Percentiles rank a stretch among this genome's conserved stretches.
Evolutionary conservation across 2,113 vertebrate species (phyloP).

Genomic region (Forbesichthys agassizii): DNA sequence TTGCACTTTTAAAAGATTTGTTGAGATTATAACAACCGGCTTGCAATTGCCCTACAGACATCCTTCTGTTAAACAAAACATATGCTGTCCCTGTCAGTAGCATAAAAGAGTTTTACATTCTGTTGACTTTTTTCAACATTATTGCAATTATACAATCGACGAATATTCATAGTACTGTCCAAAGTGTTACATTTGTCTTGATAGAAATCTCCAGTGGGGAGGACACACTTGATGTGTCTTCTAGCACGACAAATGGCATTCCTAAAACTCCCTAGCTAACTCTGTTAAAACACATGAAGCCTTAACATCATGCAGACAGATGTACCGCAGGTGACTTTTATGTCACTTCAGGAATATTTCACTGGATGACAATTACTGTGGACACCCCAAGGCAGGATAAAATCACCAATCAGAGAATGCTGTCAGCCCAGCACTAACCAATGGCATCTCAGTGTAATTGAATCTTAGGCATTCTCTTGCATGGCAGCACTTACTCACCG

Average conservation of each 20-base stretch:
- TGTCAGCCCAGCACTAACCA: slow-evolving; percentile 20
- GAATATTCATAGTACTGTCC: too few species aligned
- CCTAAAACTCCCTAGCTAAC: too few species aligned
- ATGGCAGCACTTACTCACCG: slow-evolving; percentile 32
- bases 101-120: too few species aligned
- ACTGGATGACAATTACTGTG: slow-evolving; percentile 5
- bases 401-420: slow-evolving; percentile 35
- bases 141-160: too few species aligned
- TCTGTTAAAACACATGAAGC: neutral
- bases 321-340: slow-evolving; percentile 19
- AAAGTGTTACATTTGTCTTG: too few species aligned
- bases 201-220: neutral
- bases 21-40: neutral
- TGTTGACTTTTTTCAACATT: too few species aligned
- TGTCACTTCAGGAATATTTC: slow-evolving; percentile 17
- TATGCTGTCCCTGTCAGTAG: too few species aligned
- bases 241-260: too few species aligned
- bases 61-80: neutral
- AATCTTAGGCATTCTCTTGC: slow-evolving; percentile 30
- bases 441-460: slow-evolving; percentile 36
- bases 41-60: neutral
- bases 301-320: slow-evolving; percentile 4
- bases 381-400: slow-evolving; percentile 24
- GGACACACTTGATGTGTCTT: too few species aligned
- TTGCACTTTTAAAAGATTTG: neutral